Evolutionary conservation across 2,113 vertebrate species (phyloP), one percentile per base, ranked within the genome.

Genomic region (Poeciliopsis retropinna): DNA sequence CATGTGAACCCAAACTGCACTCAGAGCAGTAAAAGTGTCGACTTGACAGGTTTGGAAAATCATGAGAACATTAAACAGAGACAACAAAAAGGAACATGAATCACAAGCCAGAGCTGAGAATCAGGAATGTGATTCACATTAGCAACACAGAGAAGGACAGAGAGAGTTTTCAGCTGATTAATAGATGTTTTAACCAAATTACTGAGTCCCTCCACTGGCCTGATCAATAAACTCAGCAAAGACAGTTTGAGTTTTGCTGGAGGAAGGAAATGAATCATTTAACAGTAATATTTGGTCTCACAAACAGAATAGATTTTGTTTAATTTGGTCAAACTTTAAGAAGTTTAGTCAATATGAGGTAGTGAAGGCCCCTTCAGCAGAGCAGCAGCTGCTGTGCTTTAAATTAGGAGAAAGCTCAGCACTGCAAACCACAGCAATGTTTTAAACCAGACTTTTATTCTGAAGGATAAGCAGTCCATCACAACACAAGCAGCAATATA

Each of bases 41-140:
- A 79, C 1, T 37, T 28, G 5, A 71, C 60, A 70, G 22, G 39
- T 72, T 29, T 7, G 15, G 6, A 47, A 39, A 74, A 14, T 57
- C 39, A 69, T 5, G 44, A 62, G 82, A 68, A 51, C 29, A 32
- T 3, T 13, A 64, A 2, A 29, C 28, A 0, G 15, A 15, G 4
- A 44, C 31, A 65, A 54, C n/a, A 78, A 81, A 76, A 67, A 84
- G 76, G 79, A 87, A 77, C 60, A 60, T 0, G 15, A 32, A 41
- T 84, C 85, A 78, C n/a, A 54, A 73, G 81, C 4, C 60, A 41
- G 44, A 64, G 47, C 19, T 57, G 17, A 57, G 15, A 86, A 69
- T 65, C 22, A 39, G 2, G 9, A 14, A 54, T 4, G 30, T 75
- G 75, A 73, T 62, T 67, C 51, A 29, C 8, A 15, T 17, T 3